Evolutionary conservation across 2,113 vertebrate genomes (phyloP), one percentile per base, ranked within the genome.

Genomic region (Neodontobutis hainanensis): DNA sequence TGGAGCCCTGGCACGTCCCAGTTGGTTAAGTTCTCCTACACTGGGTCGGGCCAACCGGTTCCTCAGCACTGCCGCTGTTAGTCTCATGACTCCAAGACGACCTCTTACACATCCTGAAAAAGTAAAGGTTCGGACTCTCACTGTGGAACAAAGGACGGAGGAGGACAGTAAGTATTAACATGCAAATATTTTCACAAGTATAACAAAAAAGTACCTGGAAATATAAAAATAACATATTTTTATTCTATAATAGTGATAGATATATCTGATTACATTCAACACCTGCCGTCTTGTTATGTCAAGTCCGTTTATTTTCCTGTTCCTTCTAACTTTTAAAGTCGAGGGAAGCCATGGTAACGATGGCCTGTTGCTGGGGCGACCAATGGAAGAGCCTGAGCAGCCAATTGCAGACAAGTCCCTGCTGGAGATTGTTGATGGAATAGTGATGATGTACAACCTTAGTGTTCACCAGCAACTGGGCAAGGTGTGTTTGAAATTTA

Each of bases 381-480:
- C 96, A 3, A 77, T 93, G 0, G 96, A 97, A 75, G 95, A 98
- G 69, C 92, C 95, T 0, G 94, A 98, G 14, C 94, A 95, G 80
- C 93, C 92, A 38, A 93, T 98, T 68, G 92, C 95, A 0, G 96
- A 99, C 83, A 98, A 97, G 88, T 99, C 97, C 0, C 91, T 99
- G 64, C 83, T 99, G 89, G 97, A 99, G 85, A 91, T 99, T 16
- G 85, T 97, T 16, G 97, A 99, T 9, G 97, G 97, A 0, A 92
- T 95, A 27, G 87, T 98, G 89, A 98, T 99, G 95, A 98, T 99
- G 96, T 99, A 99, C 82, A 98, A 95, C 80, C 92, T 99, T 80
- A 98, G 97, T 3, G 97, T 98, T 3, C 97, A 99, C 81, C 97
- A 99, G 90, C 97, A 99, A 85, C 94, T 99, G 75, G 96, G 96